Percentiles rank a stretch among this genome's conserved stretches.
Conservation (phyloP, 2,797 vertebrate genomes). For the Dicrostonyx torquatus region DNA sequence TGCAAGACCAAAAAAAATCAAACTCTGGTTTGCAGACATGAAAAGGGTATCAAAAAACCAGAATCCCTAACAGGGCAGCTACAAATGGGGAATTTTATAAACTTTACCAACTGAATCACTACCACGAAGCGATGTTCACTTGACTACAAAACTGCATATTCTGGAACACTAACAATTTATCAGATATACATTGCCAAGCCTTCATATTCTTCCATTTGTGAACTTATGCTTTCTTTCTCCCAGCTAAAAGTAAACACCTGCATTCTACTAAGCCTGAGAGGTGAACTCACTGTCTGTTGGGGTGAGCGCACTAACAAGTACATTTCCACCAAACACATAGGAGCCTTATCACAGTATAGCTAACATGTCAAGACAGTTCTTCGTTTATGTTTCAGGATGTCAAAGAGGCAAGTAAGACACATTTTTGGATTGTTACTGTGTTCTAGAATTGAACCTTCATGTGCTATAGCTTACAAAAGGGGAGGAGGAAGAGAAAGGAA, state of each 20-base stretch:
- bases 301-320: slow-evolving; percentile 45
- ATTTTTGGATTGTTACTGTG: slow-evolving; percentile 58
- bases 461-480: slow-evolving; percentile 74
- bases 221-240: slow-evolving; percentile 73
- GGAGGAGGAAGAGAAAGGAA: neutral
- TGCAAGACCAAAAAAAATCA: slow-evolving; percentile 90
- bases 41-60: slow-evolving; percentile 84
- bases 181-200: slow-evolving; percentile 63
- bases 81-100: slow-evolving; percentile 81
- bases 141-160: slow-evolving; percentile 81
- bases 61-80: slow-evolving; percentile 80
- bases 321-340: slow-evolving; percentile 76
- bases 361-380: slow-evolving; percentile 83
- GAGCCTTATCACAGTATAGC: slow-evolving; percentile 80
- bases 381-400: slow-evolving; percentile 61
- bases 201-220: slow-evolving; percentile 75
- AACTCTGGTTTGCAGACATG: slow-evolving; percentile 89
- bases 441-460: slow-evolving; percentile 68
- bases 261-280: slow-evolving; percentile 71
- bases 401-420: slow-evolving; percentile 68
- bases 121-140: slow-evolving; percentile 75
- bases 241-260: slow-evolving; percentile 52
- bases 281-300: slow-evolving; percentile 47
- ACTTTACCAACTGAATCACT: slow-evolving; percentile 85
- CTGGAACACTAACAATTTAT: slow-evolving; percentile 59